phyloP scores from a whole-genome alignment of 2,888 invertebrate species.

The Pachymerium ferrugineum region DNA sequence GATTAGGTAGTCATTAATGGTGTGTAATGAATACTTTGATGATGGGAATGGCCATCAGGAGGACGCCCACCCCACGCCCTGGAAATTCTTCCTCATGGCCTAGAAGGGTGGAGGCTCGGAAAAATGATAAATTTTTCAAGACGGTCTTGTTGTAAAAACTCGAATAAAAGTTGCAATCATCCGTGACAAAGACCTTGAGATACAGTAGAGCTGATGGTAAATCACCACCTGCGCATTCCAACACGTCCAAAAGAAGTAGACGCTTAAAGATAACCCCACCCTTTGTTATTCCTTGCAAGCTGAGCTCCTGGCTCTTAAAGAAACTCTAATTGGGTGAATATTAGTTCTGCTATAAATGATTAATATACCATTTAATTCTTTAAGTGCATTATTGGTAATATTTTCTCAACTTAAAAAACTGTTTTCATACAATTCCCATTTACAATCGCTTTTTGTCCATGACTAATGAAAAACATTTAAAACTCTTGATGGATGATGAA shows the following conservation, averaged over 20 bases:
- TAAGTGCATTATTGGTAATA: no score
- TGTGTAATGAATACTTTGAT: constrained; percentile 20
- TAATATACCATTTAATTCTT: no score
- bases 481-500: no score
- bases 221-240: constrained; percentile 27
- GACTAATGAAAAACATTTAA: no score
- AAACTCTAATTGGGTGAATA: no score
- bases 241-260: not conserved
- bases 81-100: constrained; percentile 19
- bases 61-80: constrained; percentile 1
- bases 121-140: not conserved
- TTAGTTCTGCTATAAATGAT: no score
- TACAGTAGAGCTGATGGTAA: constrained; percentile 27
- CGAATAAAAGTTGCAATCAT: not conserved
- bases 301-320: not conserved
- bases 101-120: not conserved
- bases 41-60: constrained; percentile 18
- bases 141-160: not conserved
- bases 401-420: no score
- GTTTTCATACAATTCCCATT: not conserved
- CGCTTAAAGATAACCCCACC: constrained; percentile 20
- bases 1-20: constrained; percentile 27
- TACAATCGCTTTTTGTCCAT: not conserved
- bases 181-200: constrained; percentile 25
- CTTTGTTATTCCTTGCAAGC: not conserved